Evolutionary conservation across 2,797 vertebrate genomes (phyloP).

Genomic region (Valencia hispanica): DNA sequence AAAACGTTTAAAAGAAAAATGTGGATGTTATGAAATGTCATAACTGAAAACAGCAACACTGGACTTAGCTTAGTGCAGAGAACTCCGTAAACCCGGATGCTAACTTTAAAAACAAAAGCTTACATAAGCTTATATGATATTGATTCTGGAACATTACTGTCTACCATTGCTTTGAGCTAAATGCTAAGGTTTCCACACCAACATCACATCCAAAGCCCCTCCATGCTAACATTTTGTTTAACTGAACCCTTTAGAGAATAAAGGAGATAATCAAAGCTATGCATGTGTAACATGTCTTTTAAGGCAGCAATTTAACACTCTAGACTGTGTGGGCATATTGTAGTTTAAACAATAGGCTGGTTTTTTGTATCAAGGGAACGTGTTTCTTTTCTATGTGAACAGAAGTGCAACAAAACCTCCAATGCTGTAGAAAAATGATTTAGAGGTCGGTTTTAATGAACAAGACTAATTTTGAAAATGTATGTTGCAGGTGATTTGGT

Average conservation of each 20-base stretch:
- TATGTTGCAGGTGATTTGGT: constrained; percentile 89
- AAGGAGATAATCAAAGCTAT: not conserved
- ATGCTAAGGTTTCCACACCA: not conserved
- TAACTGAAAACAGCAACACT: too few species aligned
- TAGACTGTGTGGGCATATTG: constrained; percentile 42
- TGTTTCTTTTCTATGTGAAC: constrained; percentile 17
- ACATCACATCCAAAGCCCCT: not conserved
- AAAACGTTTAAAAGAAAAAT: too few species aligned
- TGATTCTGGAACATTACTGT: too few species aligned
- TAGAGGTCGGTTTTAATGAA: not conserved
- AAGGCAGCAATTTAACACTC: constrained; percentile 43
- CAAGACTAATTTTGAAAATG: not conserved
- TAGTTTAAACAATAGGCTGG: constrained; percentile 41
- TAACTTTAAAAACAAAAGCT: too few species aligned
- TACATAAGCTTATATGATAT: too few species aligned
- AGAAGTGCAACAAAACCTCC: constrained; percentile 23
- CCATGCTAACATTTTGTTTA: not conserved
- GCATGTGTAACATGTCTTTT: constrained; percentile 36
- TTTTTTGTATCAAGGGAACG: constrained; percentile 28
- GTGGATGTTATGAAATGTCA: too few species aligned
- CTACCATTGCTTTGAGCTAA: not conserved
- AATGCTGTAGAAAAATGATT: constrained; percentile 25
- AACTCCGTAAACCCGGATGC: too few species aligned
- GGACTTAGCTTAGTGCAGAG: too few species aligned
- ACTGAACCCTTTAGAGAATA: not conserved